Base-by-base conservation (phyloP, 1,140 invertebrate species). In the Magallana angulata region DNA sequence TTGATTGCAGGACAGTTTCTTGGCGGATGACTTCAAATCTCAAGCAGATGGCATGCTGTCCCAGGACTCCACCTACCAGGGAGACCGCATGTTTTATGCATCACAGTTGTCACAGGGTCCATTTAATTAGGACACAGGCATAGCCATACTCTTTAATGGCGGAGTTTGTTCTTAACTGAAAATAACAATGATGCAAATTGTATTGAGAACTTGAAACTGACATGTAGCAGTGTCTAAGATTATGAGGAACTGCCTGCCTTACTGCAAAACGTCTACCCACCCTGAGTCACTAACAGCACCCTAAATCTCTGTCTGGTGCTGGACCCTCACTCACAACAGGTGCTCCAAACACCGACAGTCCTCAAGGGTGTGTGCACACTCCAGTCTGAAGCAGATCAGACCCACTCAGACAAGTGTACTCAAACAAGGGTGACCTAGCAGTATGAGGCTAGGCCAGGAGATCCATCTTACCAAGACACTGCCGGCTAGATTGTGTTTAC, bases 31-130 rank as follows among this genome's bases (percentile, higher is more conserved):
- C 90, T 98, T 98, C 94, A 98, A 98, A 92, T 98, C 98, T 57
- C 98, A 99, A 95, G 97, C 98, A 95, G 98, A 99, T 93, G 98
- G 97, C 71, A 96, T 99, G 88, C 95, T 99, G 90, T 99, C 98
- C 6, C 98, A 99, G 95, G 98, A 99, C 95, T 98, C 98, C 9
- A 98, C 97, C 89, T 98, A 98, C 95, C 97, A 98, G 95, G 97
- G 96, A 81, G 97, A 97, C 91, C 95, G 97, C 85, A 96, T 96
- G 87, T 96, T 96, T 85, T 97, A 96, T 92, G 97, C 92, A 48
- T 97, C 94, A 57, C 94, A 93, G 92, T 93, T 93, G 90, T 96
- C 96, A 57, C 95, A 95, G 91, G 96, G 96, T 88, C 93, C 92
- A 30, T 94, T 94, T 91, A 93, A 94, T 91, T 94, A 94, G 91